Base-by-base conservation (phyloP, 1,140 invertebrate species). In the Augochlora pura region DNA sequence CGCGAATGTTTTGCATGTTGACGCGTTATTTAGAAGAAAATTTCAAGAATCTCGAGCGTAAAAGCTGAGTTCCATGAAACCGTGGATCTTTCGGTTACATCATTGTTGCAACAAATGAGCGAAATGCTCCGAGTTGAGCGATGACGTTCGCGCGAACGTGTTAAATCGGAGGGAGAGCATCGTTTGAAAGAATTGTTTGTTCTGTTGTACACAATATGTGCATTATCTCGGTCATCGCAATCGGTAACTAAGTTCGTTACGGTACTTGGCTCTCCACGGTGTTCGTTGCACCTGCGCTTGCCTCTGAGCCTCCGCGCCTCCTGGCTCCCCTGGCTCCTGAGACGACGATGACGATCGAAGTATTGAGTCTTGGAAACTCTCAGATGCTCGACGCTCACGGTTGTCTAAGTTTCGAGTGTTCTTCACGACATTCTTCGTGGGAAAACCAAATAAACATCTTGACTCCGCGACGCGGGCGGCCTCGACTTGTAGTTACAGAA, bases 401-500 rank as follows among this genome's bases (percentile, higher is more conserved):
- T 76, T 77, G 73, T 76, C 81, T 81, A 75, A 81, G 62, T 84
- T 84, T 84, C 83, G 87, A 88, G 88, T 72, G 84, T 85, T 74
- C 89, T 90, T 83, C 78, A 87, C 74, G 76, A 86, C 86, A 90
- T 90, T 91, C 87, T 86, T 86, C 90, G 89, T 91, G 91, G 90
- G 89, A 91, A 91, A 91, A 81, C 85, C 90, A 91, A 91, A 91
- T 88, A 91, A 91, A 91, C 88, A 90, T 88, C 86, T 90, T 82
- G 86, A 89, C 79, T 79, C 81, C 78, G 80, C 80, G 68, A 83
- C 77, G 80, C 80, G 84, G 84, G 81, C 80, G 82, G 84, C 85
- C 84, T 80, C 80, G 77, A 83, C 81, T 77, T 83, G 85, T 80
- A 83, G 76, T 72, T 69, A 86, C 59, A 59, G 39, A 80, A 84